These are phyloP conservation scores for Hassar affinis DNA, from an alignment of 2,113 vertebrate species.

Conservation along the genomic window DNA sequence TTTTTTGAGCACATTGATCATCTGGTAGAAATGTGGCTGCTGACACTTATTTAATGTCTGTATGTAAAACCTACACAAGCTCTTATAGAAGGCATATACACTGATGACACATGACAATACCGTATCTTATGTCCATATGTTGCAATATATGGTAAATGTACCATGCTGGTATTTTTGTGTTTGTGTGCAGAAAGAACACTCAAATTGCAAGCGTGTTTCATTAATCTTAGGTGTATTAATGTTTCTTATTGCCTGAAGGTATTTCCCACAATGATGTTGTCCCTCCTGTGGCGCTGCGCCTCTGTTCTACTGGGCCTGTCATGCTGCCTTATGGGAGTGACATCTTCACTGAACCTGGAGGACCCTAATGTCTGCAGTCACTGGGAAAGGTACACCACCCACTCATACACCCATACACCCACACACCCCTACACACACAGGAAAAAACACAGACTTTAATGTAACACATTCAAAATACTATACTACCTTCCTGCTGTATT, in stretches of 20 bases:
- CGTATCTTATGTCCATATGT: neutral
- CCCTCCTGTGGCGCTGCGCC: conserved; percentile 59
- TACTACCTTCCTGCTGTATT: neutral
- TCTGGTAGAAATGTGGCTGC: neutral
- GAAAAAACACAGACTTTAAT: neutral
- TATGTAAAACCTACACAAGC: neutral
- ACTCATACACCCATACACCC: neutral
- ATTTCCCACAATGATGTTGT: conserved; percentile 75
- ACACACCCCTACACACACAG: neutral
- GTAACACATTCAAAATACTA: neutral
- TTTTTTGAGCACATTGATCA: neutral
- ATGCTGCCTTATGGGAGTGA: conserved; percentile 69
- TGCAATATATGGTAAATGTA: neutral
- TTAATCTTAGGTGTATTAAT: conserved; percentile 20
- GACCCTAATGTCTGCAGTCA: conserved; percentile 99
- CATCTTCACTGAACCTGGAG: conserved; percentile 85
- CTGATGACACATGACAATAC: neutral
- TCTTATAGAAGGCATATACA: neutral
- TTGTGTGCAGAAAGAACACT: neutral
- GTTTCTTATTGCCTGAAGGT: conserved; percentile 61
- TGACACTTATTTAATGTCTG: neutral
- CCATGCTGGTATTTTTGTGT: neutral
- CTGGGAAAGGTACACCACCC: conserved; percentile 89
- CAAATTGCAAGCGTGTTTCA: neutral
- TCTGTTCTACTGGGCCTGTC: conserved; percentile 68